A percentile compares a stretch with the other conserved stretches of the same genome.
These are phyloP conservation scores for Pseudotriccus pelzelni DNA, from an alignment of 2,797 vertebrate species.

Conservation along the genomic window DNA sequence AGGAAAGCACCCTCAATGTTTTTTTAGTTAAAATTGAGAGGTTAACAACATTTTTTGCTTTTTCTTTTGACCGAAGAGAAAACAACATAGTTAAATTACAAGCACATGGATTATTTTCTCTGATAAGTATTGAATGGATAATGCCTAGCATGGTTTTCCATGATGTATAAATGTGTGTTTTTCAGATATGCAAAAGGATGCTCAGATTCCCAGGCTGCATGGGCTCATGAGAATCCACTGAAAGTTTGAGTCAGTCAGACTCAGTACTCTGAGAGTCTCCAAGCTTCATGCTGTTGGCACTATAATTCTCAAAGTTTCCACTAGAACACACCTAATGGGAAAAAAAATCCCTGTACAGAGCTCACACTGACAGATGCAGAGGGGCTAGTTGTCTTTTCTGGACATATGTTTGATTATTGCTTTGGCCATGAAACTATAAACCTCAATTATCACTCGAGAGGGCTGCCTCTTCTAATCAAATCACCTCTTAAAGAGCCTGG, in stretches of 20 bases:
- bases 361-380: not conserved
- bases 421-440: not conserved
- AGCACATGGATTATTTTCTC: not conserved
- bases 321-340: not conserved
- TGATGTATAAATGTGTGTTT: not conserved
- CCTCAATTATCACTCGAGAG: not conserved
- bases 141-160: not conserved
- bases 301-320: not conserved
- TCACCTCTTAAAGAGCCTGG: not conserved
- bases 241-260: not conserved
- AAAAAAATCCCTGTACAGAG: not conserved
- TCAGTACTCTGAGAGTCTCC: not conserved
- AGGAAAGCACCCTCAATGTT: accelerated
- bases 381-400: not conserved
- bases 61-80: not conserved
- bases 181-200: not conserved
- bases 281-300: not conserved
- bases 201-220: not conserved
- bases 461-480: slow-evolving; percentile 5
- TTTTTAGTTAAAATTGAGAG: not conserved
- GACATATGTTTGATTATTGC: slow-evolving; percentile 20
- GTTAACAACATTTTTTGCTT: not conserved
- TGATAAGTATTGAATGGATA: not conserved
- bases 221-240: not conserved
- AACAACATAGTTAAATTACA: not conserved